phyloP scores from a whole-genome alignment of 1,140 invertebrate genomes.

The Zaprionus lachaisei region DNA sequence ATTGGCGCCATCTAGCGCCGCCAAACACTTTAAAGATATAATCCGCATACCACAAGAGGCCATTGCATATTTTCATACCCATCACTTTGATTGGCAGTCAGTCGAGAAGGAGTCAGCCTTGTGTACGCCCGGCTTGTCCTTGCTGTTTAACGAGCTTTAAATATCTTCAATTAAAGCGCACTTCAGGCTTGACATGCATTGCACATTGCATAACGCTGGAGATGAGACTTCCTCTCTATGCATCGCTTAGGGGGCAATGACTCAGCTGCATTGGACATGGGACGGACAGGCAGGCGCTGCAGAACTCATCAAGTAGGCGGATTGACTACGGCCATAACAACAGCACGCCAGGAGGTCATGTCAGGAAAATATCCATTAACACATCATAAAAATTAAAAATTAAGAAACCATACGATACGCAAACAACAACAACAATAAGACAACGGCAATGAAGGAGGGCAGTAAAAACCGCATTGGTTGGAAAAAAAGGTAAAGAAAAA shows the following conservation, averaged over 20 bases:
- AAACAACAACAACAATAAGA: conserved; percentile 21
- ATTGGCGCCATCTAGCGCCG: conserved; percentile 60
- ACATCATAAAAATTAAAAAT: conserved; percentile 83
- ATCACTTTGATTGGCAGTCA: conserved; percentile 58
- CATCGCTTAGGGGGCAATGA: not conserved
- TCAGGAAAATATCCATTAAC: conserved; percentile 82
- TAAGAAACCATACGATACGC: conserved; percentile 76
- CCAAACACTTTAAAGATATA: conserved; percentile 38
- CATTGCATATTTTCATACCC: conserved; percentile 3
- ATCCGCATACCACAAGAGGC: conserved; percentile 11
- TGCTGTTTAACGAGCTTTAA: conserved; percentile 71
- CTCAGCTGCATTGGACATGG: conserved; percentile 17
- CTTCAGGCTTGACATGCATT: conserved; percentile 31
- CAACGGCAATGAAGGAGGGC: conserved; percentile 25
- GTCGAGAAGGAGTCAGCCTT: conserved; percentile 40
- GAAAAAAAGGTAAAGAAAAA: conserved; percentile 48
- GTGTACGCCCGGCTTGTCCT: conserved; percentile 60
- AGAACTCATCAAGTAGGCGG: conserved; percentile 61
- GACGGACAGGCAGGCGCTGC: conserved; percentile 48
- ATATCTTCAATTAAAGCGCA: conserved; percentile 75
- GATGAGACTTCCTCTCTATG: conserved; percentile 17
- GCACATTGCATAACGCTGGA: conserved; percentile 63
- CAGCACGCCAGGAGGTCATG: conserved; percentile 77
- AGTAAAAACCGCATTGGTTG: conserved; percentile 73
- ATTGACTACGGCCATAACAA: conserved; percentile 50